These are phyloP conservation scores for Aphidius gifuensis DNA, from an alignment of 1,140 invertebrate genomes.

Conservation along the genomic window DNA sequence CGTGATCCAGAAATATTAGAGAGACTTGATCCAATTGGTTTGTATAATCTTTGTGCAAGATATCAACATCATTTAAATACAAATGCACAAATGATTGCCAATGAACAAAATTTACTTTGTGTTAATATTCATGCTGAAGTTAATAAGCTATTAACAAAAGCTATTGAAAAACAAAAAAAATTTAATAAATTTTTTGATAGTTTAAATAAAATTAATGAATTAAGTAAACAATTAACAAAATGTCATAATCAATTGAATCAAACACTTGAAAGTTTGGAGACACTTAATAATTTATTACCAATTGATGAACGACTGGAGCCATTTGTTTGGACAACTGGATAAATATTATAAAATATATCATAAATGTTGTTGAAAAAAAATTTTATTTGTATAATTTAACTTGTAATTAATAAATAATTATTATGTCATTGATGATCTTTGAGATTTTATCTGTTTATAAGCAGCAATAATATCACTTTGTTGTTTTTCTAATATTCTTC, in stretches of 20 bases:
- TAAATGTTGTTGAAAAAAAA: neutral
- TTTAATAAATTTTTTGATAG: conserved; percentile 83
- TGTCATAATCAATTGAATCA: conserved; percentile 82
- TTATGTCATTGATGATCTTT: conserved; percentile 24
- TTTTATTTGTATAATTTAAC: conserved; percentile 3
- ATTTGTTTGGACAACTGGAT: conserved; percentile 85
- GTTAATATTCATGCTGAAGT: conserved; percentile 67
- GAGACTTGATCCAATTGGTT: conserved; percentile 65
- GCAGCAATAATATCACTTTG: conserved; percentile 60
- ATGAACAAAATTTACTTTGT: conserved; percentile 42
- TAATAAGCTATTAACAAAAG: conserved; percentile 63
- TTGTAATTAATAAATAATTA: neutral
- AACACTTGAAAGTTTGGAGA: conserved; percentile 80
- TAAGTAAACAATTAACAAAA: conserved; percentile 68
- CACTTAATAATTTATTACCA: conserved; percentile 80
- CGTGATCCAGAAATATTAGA: conserved; percentile 86
- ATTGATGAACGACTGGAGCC: conserved; percentile 81
- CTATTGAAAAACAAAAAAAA: conserved; percentile 78
- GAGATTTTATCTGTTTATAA: conserved; percentile 59
- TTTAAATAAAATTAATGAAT: conserved; percentile 73
- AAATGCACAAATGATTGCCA: conserved; percentile 48
- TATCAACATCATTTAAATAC: conserved; percentile 73
- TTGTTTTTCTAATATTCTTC: conserved; percentile 59
- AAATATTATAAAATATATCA: conserved; percentile 29
- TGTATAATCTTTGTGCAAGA: conserved; percentile 63